These are phyloP conservation scores for Melanocharis versteri DNA, from an alignment of 2,113 vertebrate genomes.

Conservation along the genomic window DNA sequence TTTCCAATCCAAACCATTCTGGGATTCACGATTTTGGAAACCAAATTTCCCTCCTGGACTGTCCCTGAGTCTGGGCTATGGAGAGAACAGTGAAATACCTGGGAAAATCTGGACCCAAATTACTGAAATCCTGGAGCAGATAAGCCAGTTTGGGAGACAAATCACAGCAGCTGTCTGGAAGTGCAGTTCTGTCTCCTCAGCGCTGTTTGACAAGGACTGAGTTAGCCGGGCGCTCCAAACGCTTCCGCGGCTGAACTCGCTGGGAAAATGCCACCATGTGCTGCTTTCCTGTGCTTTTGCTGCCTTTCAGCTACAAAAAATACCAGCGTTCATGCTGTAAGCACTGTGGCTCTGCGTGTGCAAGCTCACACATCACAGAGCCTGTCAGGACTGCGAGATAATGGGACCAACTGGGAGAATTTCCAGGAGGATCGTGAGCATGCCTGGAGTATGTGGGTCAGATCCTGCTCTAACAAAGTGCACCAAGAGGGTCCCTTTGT, in stretches of 20 bases:
- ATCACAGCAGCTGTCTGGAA: background rate
- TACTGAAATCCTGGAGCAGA: background rate
- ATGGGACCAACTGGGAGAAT: slow-evolving; percentile 62
- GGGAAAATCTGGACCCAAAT: background rate
- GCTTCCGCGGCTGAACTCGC: background rate
- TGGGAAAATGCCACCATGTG: background rate
- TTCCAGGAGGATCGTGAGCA: background rate
- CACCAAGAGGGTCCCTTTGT: background rate
- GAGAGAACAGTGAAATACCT: background rate
- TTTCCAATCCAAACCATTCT: background rate
- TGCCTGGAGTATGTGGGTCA: slow-evolving; percentile 63
- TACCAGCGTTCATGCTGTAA: background rate
- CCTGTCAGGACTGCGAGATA: slow-evolving; percentile 36
- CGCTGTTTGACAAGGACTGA: background rate
- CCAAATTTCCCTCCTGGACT: accelerated
- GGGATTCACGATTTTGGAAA: background rate
- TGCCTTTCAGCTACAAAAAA: background rate
- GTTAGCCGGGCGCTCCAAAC: accelerated
- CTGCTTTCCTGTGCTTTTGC: background rate
- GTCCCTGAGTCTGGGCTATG: accelerated
- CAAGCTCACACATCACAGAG: slow-evolving; percentile 17
- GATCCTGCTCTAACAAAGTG: slow-evolving; percentile 35
- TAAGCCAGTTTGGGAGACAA: background rate
- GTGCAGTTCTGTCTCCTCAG: background rate
- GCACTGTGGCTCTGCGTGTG: background rate